Evolutionary conservation across 2,797 vertebrate genomes (phyloP).

Genomic region (Fratercula arctica): DNA sequence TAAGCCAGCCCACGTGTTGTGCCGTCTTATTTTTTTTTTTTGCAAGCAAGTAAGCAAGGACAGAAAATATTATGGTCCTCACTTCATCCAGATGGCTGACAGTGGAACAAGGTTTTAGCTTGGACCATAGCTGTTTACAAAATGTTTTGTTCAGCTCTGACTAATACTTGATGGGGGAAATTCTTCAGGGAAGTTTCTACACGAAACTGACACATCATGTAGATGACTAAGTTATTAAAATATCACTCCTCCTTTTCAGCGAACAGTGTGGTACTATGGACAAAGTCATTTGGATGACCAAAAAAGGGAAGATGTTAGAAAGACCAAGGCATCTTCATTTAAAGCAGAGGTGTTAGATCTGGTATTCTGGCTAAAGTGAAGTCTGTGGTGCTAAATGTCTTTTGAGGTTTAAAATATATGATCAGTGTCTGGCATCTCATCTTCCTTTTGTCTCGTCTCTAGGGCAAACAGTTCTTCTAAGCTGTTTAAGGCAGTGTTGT

Average conservation of each 20-base stretch:
- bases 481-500: background rate
- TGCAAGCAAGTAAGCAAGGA: background rate
- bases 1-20: background rate
- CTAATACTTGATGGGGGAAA: background rate
- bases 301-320: background rate
- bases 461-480: background rate
- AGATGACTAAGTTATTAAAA: background rate
- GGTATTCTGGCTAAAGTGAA: background rate
- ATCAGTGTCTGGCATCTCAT: background rate
- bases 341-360: background rate
- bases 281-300: background rate
- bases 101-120: background rate
- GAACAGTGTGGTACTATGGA: background rate
- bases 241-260: background rate
- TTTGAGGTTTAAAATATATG: background rate
- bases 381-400: background rate
- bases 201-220: background rate
- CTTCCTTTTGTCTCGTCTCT: background rate
- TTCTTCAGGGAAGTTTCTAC: conserved; percentile 13
- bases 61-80: background rate
- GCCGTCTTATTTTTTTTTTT: fast-evolving
- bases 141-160: background rate
- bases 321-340: background rate
- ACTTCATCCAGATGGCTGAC: background rate
- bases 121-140: background rate